Base-by-base conservation (phyloP, 2,113 vertebrate species). In the Ploceus nigricollis region DNA sequence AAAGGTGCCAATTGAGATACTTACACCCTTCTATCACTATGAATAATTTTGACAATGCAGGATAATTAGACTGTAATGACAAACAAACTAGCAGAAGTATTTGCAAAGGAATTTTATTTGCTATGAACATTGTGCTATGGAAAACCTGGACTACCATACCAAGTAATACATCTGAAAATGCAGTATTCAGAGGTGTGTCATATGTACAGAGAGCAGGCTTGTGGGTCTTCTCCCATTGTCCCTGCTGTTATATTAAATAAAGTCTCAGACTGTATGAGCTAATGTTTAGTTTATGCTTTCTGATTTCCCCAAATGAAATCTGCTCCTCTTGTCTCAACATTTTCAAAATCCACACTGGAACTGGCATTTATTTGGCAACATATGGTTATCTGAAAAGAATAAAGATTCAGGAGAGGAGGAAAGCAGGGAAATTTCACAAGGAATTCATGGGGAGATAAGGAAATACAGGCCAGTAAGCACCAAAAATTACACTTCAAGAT, bases 61-160 rank as follows among this genome's bases (percentile, higher is more conserved):
- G 11, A n/a, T 70, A 60, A 50, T 82, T 69, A 76, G 7, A 33
- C 25, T 37, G 10, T 37, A 69, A 60, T 75, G 45, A 91, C 11
- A 68, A 82, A 63, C 42, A 20, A 54, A 17, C 24, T 20, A 90
- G 21, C 28, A 90, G 33, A 92, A 89, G 24, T 78, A 63, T 19
- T 75, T 89, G 19, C 33, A 84, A 63, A 68, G 14, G 15, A 71
- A 47, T 72, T 82, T 31, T 56, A 7, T 64, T 82, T 85, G 7
- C 17, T 23, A 60, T 53, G 31, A 54, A 69, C 2, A 2, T 71
- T 28, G 28, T 8, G 1, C 6, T 54, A 30, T 39, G 21, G 35
- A 53, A 60, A 42, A 44, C 0, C 3, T 31, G n/a, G 40, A 6
- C 8, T 60, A 60, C 11, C 2, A 2, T 28, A 13, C 5, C 9